These are phyloP conservation scores for Tapirus terrestris DNA, from an alignment of 2,113 vertebrate species.

Conservation along the genomic window DNA sequence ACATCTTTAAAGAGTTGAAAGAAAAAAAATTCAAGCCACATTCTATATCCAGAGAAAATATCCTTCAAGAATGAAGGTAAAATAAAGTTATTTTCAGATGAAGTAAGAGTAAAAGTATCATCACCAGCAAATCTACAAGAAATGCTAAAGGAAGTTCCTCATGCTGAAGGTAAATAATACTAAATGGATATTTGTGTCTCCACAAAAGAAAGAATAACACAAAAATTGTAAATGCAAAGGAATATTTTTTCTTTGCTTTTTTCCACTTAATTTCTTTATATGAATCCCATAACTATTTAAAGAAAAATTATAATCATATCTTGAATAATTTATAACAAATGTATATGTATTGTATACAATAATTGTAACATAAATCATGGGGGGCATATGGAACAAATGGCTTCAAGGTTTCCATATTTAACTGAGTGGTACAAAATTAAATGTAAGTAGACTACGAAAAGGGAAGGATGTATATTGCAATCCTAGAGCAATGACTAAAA, in stretches of 20 bases:
- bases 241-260: not conserved
- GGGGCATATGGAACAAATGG: not conserved
- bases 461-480: not conserved
- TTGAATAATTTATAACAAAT: not conserved
- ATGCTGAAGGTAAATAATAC: not conserved
- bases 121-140: not conserved
- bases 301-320: constrained; percentile 14
- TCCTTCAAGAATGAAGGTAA: not conserved
- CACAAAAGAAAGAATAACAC: not conserved
- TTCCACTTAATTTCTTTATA: constrained; percentile 18
- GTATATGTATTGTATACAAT: not conserved
- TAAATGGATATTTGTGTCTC: not conserved
- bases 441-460: not conserved
- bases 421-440: not conserved
- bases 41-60: constrained; percentile 21
- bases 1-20: not conserved
- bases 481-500: constrained; percentile 7
- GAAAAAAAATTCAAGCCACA: not conserved
- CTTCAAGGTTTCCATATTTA: constrained; percentile 13
- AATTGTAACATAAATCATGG: constrained; percentile 21
- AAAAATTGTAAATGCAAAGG: not conserved
- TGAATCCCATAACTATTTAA: constrained; percentile 42
- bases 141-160: not conserved
- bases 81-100: constrained; percentile 24
- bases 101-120: not conserved